phyloP scores from a whole-genome alignment of 2,888 invertebrate species.

The Yponomeuta plumbellus region DNA sequence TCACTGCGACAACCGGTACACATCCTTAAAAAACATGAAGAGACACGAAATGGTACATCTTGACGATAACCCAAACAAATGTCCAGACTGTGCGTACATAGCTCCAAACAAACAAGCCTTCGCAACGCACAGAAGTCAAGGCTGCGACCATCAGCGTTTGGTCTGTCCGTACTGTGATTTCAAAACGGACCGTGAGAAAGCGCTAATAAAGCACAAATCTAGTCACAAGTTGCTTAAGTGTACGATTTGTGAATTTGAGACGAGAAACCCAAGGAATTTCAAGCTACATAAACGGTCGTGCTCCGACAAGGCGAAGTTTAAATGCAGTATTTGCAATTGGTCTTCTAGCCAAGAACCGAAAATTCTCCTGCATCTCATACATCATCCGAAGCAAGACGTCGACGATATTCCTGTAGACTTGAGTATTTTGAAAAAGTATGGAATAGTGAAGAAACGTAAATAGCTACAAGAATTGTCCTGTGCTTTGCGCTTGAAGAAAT shows the following conservation, averaged over 20 bases:
- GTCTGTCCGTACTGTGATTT: constrained; percentile 4
- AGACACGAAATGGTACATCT: constrained; percentile 54
- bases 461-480: not conserved
- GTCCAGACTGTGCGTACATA: constrained; percentile 14
- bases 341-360: constrained; percentile 33
- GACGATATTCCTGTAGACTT: constrained; percentile 41
- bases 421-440: constrained; percentile 31
- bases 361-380: constrained; percentile 56
- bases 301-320: constrained; percentile 30
- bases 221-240: not conserved
- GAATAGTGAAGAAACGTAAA: constrained; percentile 23
- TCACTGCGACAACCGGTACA: constrained; percentile 49
- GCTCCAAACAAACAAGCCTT: not conserved
- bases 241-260: constrained; percentile 18
- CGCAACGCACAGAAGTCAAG: not conserved
- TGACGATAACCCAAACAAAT: constrained; percentile 42
- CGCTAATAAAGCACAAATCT: not conserved
- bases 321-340: constrained; percentile 47
- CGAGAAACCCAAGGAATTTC: constrained; percentile 18
- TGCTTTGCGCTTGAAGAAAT: no score
- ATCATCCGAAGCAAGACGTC: constrained; percentile 50
- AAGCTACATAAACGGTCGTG: constrained; percentile 12
- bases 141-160: not conserved
- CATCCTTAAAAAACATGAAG: constrained; percentile 56
- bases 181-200: not conserved